Percentiles rank a stretch among this genome's conserved stretches.
These are phyloP conservation scores for Chloropsis cyanopogon DNA, from an alignment of 2,113 vertebrate genomes.

Conservation along the genomic window DNA sequence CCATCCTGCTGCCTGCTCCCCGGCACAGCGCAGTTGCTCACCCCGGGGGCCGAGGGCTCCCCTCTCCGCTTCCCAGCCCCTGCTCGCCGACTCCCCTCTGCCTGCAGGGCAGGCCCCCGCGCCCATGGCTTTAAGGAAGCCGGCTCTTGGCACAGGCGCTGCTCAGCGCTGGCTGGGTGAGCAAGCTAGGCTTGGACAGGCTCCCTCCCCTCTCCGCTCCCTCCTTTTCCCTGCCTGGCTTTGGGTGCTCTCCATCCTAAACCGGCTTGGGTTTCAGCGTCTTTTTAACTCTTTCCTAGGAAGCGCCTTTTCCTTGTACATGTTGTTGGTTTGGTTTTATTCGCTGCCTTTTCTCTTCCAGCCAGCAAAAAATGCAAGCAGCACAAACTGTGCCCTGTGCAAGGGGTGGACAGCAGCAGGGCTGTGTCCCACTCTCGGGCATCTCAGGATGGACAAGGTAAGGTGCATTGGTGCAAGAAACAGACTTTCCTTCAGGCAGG, in stretches of 20 bases:
- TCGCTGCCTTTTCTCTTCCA: not conserved
- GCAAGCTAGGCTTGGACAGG: not conserved
- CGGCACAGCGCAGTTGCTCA: not conserved
- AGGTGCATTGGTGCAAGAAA: not conserved
- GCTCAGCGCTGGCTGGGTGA: not conserved
- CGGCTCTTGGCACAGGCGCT: constrained; percentile 38
- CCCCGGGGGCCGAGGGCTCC: not conserved
- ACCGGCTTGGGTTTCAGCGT: not conserved
- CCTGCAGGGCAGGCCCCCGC: not conserved
- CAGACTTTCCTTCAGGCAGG: not conserved
- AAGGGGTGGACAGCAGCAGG: not conserved
- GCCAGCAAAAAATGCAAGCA: not conserved
- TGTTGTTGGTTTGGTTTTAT: not conserved
- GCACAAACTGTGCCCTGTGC: not conserved
- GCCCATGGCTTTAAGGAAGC: constrained; percentile 40
- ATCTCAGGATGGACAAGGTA: not conserved
- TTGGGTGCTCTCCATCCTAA: constrained; percentile 7
- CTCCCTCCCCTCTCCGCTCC: constrained; percentile 23
- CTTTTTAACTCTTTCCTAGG: constrained; percentile 63
- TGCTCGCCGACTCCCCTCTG: not conserved
- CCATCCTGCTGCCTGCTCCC: not conserved
- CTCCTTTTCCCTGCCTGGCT: constrained; percentile 19
- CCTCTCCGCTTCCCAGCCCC: not conserved
- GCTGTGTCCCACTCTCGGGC: not conserved
- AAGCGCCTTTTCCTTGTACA: not conserved